Evolutionary conservation across 2,888 invertebrate genomes (phyloP), one percentile per base, ranked within the genome.

Genomic region (Chalcosyrphus nemorum): DNA sequence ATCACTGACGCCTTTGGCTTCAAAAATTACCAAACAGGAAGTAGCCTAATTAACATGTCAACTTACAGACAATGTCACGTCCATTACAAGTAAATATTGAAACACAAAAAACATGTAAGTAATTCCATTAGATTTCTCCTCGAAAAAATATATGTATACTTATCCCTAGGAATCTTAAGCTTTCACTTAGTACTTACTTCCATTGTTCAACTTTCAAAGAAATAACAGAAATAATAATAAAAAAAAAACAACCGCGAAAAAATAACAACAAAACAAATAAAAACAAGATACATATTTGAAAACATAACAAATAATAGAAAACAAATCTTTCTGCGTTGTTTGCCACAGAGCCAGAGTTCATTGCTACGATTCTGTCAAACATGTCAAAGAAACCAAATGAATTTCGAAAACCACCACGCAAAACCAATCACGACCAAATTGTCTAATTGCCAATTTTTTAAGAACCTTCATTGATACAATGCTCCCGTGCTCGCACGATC

Each of bases 301-400:
- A 63, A 57, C 24, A 38, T 50, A 72, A 61, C 19, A 72, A n/a
- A n/a, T n/a, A 9, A 11, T 21, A 61, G 3, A 68, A 81, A 74
- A 72, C 72, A 78, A 59, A 43, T 65, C 54, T 43, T 50, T 71
- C 27, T 57, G 13, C 75, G 75, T 19, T 17, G 21, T 27, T 63
- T 27, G 11, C 17, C 4, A 35, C 13, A 70, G 68, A 84, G 84
- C 63, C 13, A 70, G 68, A 84, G 84, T 68, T 84, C 80, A 75
- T 84, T 84, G 84, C 74, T 80, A 70, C 80, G 70, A 29, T 70
- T 84, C 57, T 70, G 70, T 70, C 70, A 75, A 75, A 74, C 56
- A 41, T 80, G 80, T 80, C 57, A 63, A n/a, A n/a, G 52, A 29
- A 68, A 13, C 15, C 9, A 27, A 63, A 47, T 52, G 41, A 57